Conservation (phyloP, 2,797 vertebrate species). For the Enteromius afrohamiltoni region DNA sequence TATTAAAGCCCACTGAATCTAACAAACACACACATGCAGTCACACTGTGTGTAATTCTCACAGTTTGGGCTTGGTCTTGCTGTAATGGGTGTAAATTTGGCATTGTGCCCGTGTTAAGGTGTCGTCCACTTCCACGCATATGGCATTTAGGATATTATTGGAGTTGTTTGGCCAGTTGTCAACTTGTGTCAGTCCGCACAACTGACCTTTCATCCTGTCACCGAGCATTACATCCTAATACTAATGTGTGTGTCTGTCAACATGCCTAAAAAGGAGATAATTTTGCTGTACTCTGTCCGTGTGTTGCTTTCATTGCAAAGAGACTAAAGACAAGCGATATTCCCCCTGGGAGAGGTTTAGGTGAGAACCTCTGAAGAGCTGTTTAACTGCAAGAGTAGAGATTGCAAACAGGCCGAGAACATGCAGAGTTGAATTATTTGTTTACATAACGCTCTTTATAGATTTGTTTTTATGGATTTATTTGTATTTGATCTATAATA, state of each 20-base stretch:
- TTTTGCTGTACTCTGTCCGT: neutral
- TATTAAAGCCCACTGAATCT: conserved; percentile 14
- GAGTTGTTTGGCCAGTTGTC: conserved; percentile 41
- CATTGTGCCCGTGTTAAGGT: conserved; percentile 8
- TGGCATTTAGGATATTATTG: conserved; percentile 38
- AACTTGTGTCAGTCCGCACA: conserved; percentile 48
- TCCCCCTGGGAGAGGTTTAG: conserved; percentile 1
- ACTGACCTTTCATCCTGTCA: conserved; percentile 7
- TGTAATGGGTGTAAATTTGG: neutral
- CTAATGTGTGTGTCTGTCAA: conserved; percentile 18
- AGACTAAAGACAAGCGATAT: neutral
- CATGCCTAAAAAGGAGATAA: neutral
- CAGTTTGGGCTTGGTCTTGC: neutral
- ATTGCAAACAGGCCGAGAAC: conserved; percentile 15
- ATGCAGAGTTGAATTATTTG: neutral
- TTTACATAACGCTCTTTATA: neutral
- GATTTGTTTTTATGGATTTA: neutral
- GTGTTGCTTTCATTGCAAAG: conserved; percentile 21
- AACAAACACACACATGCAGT: neutral
- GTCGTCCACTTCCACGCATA: conserved; percentile 24
- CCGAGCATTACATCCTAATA: conserved; percentile 8
- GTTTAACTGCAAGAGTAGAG: neutral
- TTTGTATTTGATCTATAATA: neutral
- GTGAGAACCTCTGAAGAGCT: neutral
- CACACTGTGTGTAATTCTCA: conserved; percentile 27